These are phyloP conservation scores for Denticeps clupeoides DNA, from an alignment of 2,797 vertebrate species.

Conservation along the genomic window DNA sequence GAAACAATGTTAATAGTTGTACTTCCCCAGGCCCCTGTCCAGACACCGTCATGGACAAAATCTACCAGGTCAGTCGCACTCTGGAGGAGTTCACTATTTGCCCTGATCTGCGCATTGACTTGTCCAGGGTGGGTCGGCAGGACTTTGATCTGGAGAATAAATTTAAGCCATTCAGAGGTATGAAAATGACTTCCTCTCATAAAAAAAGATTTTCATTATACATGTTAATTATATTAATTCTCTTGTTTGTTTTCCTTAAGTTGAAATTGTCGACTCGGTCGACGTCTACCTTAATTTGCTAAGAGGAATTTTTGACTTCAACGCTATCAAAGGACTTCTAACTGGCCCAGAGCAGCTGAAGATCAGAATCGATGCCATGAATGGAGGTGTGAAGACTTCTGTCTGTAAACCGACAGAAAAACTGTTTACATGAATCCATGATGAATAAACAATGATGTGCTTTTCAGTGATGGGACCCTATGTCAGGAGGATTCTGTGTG, in stretches of 20 bases:
- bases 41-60: conserved; percentile 87
- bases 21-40: conserved; percentile 73
- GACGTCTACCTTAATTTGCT: conserved; percentile 92
- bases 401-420: background rate
- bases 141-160: conserved; percentile 98
- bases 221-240: background rate
- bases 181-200: background rate
- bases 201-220: background rate
- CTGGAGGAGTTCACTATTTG: conserved; percentile 94
- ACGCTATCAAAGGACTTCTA: conserved; percentile 79
- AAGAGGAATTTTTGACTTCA: conserved; percentile 88
- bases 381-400: conserved; percentile 67
- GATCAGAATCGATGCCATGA: conserved; percentile 94
- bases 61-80: conserved; percentile 90
- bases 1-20: background rate
- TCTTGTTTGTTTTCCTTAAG: conserved; percentile 46
- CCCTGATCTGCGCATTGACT: conserved; percentile 87
- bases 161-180: conserved; percentile 98
- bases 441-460: no score
- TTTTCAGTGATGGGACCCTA: conserved; percentile 95
- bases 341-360: conserved; percentile 84
- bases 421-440: no score
- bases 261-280: conserved; percentile 95
- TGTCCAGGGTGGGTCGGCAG: conserved; percentile 86
- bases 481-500: conserved; percentile 89